Percentiles rank a stretch among this genome's conserved stretches.
phyloP scores from a whole-genome alignment of 2,888 invertebrate genomes.

The Amphimallon solstitiale region DNA sequence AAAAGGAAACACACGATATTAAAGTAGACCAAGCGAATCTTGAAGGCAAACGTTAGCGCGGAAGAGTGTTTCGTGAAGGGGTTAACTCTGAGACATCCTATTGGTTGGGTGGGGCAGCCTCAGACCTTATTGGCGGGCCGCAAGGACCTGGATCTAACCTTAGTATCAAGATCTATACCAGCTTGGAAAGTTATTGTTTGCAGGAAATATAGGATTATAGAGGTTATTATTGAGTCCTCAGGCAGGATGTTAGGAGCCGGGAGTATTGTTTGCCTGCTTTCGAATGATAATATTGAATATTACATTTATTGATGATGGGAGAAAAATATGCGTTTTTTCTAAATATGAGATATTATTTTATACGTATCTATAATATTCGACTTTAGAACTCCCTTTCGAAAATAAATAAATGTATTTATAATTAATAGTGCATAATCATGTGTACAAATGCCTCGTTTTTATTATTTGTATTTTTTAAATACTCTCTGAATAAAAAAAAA shows the following conservation, averaged over 20 bases:
- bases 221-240: conserved; percentile 55
- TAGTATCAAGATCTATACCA: conserved; percentile 62
- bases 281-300: conserved; percentile 45
- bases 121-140: conserved; percentile 64
- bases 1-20: conserved; percentile 56
- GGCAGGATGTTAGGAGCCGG: conserved; percentile 50
- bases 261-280: conserved; percentile 47
- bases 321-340: background rate
- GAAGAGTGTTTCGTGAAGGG: conserved; percentile 50
- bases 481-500: too few relatives aligned
- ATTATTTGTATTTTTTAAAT: too few relatives aligned
- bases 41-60: conserved; percentile 36
- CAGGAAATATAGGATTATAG: conserved; percentile 58
- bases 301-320: conserved; percentile 12
- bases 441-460: too few relatives aligned
- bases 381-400: too few relatives aligned
- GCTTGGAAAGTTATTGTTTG: conserved; percentile 55
- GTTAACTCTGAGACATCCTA: conserved; percentile 62
- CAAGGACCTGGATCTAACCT: conserved; percentile 60
- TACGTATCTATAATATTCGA: too few relatives aligned
- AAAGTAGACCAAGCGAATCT: conserved; percentile 50
- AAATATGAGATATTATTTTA: background rate
- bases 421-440: too few relatives aligned
- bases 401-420: too few relatives aligned
- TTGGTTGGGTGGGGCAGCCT: conserved; percentile 64